Conservation (phyloP, 2,797 vertebrate species). For the Xyrichtys novacula region DNA sequence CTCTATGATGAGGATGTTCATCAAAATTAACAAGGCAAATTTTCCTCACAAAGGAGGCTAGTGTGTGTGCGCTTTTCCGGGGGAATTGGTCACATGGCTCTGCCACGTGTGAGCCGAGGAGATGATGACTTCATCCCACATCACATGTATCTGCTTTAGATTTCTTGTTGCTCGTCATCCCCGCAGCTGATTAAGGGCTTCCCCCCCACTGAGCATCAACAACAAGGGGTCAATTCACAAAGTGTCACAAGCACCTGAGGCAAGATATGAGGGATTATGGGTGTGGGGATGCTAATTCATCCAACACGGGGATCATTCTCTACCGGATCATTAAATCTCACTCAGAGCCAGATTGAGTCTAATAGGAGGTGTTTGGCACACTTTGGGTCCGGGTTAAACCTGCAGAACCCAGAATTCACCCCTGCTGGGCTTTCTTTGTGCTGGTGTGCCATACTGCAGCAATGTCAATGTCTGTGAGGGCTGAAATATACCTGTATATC, state of each 20-base stretch:
- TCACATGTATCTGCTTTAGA: constrained; percentile 78
- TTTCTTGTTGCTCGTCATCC: constrained; percentile 42
- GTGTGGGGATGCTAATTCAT: constrained; percentile 30
- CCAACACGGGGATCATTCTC: constrained; percentile 12
- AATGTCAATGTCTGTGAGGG: constrained; percentile 62
- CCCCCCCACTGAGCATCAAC: constrained; percentile 65
- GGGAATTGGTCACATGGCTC: constrained; percentile 73
- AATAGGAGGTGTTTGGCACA: constrained; percentile 74
- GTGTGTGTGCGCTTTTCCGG: constrained; percentile 85
- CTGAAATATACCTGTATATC: constrained; percentile 64
- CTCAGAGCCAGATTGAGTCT: constrained; percentile 17
- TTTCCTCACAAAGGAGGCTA: constrained; percentile 84
- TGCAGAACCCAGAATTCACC: constrained; percentile 78
- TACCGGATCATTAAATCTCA: constrained; percentile 22
- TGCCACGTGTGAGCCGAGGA: constrained; percentile 66
- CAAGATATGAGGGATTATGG: constrained; percentile 20
- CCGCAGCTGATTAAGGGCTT: constrained; percentile 82
- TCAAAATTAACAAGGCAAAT: constrained; percentile 35
- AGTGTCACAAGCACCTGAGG: constrained; percentile 79
- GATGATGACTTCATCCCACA: constrained; percentile 80
- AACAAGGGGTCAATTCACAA: constrained; percentile 79
- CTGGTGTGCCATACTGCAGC: constrained; percentile 56
- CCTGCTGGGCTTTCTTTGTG: constrained; percentile 75
- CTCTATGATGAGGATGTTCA: constrained; percentile 16
- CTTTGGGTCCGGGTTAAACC: constrained; percentile 66